phyloP scores from a whole-genome alignment of 2,797 vertebrate species.

The Peromyscus aztecus region DNA sequence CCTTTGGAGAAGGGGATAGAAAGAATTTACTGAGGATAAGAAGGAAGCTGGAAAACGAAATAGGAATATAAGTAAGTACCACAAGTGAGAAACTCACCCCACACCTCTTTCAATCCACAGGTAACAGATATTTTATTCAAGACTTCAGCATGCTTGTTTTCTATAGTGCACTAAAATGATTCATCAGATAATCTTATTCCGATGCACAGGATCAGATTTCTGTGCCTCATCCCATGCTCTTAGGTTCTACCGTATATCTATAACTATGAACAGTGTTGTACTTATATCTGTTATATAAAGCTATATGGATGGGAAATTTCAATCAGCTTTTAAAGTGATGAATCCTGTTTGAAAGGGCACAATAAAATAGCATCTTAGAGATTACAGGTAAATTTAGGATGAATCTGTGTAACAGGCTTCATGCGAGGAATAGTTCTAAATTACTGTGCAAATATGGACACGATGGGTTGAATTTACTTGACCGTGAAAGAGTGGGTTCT shows the following conservation, averaged over 20 bases:
- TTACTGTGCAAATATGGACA: not conserved
- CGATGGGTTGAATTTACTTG: not conserved
- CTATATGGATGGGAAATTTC: constrained; percentile 74
- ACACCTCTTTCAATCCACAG: not conserved
- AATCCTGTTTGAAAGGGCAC: not conserved
- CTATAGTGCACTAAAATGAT: constrained; percentile 60
- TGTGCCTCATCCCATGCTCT: constrained; percentile 59
- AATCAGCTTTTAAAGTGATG: constrained; percentile 60
- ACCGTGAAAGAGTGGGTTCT: not conserved
- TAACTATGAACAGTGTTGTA: constrained; percentile 70
- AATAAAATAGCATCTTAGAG: not conserved
- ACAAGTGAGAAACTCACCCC: not conserved
- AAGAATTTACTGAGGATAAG: not conserved
- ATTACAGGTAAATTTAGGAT: not conserved
- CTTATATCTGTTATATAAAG: constrained; percentile 70
- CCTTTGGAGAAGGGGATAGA: not conserved
- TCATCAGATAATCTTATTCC: constrained; percentile 68
- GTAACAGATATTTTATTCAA: constrained; percentile 30
- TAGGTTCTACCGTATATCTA: constrained; percentile 67
- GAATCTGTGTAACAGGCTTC: not conserved
- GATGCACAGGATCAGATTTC: constrained; percentile 68
- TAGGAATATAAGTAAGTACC: not conserved
- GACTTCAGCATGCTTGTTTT: constrained; percentile 71
- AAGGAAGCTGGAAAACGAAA: not conserved
- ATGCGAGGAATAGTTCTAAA: not conserved